phyloP scores from a whole-genome alignment of 2,888 invertebrate genomes.

The Scaptomyza caliginosa region DNA sequence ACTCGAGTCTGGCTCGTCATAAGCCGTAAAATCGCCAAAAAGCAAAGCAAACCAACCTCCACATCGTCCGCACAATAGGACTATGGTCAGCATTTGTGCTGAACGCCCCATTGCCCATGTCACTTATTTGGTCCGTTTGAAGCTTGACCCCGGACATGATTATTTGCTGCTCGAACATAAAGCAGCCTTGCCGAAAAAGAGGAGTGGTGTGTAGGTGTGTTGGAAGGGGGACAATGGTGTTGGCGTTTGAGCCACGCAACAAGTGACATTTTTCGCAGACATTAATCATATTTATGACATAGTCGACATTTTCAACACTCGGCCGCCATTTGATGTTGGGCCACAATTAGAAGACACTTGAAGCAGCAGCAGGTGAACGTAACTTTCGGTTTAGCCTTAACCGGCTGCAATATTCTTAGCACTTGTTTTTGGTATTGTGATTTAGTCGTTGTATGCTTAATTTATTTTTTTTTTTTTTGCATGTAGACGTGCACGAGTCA shows the following conservation, averaged over 20 bases:
- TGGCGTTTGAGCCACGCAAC: constrained; percentile 58
- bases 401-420: constrained; percentile 22
- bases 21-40: constrained; percentile 80
- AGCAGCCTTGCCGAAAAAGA: constrained; percentile 35
- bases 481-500: constrained; percentile 61
- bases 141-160: constrained; percentile 64
- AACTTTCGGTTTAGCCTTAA: constrained; percentile 12
- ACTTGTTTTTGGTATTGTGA: constrained; percentile 33
- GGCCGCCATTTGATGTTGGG: constrained; percentile 19
- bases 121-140: constrained; percentile 66
- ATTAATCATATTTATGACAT: constrained; percentile 81
- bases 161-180: constrained; percentile 79
- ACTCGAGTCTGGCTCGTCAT: constrained; percentile 64
- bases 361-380: constrained; percentile 14
- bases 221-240: not conserved
- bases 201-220: no score
- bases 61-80: constrained; percentile 49
- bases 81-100: constrained; percentile 49
- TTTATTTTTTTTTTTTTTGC: constrained; percentile 11
- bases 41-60: constrained; percentile 71
- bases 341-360: constrained; percentile 63
- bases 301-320: constrained; percentile 41
- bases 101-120: constrained; percentile 62
- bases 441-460: constrained; percentile 65
- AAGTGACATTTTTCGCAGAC: constrained; percentile 82